A percentile compares a stretch with the other conserved stretches of the same genome.
phyloP scores from a whole-genome alignment of 2,113 vertebrate genomes.

The Spilogale gracilis region DNA sequence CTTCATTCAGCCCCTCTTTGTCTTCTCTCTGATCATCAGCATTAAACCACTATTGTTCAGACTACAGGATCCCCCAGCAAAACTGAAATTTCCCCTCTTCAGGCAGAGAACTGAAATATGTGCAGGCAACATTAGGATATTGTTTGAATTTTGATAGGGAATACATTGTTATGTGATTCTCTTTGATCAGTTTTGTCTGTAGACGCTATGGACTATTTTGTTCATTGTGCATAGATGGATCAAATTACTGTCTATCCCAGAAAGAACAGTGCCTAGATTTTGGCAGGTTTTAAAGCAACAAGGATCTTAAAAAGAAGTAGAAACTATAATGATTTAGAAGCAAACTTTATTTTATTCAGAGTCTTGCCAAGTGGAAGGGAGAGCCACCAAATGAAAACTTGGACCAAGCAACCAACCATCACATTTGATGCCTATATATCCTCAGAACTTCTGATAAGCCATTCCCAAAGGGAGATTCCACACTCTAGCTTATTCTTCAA shows the following conservation, averaged over 20 bases:
- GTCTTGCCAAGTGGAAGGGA: background rate
- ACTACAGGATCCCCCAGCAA: background rate
- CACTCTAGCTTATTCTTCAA: background rate
- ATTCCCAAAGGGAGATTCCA: background rate
- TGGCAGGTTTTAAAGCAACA: conserved; percentile 12
- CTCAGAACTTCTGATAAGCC: background rate
- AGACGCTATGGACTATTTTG: conserved; percentile 41
- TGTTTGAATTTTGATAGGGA: background rate
- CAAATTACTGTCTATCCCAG: conserved; percentile 15
- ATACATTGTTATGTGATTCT: background rate
- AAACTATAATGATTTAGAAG: conserved; percentile 23
- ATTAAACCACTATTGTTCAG: background rate
- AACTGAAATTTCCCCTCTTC: background rate
- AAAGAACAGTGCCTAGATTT: conserved; percentile 17
- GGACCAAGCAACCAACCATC: background rate
- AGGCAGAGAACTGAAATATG: background rate
- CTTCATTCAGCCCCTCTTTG: background rate
- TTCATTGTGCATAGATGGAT: conserved; percentile 35
- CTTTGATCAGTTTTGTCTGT: conserved; percentile 41
- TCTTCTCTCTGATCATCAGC: background rate
- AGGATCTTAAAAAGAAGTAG: background rate
- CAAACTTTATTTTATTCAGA: background rate
- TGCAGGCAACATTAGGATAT: background rate
- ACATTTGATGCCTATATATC: background rate
- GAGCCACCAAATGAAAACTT: background rate